Evolutionary conservation across 2,113 vertebrate species (phyloP), one percentile per base, ranked within the genome.

Genomic region (Ascaphus truei): DNA sequence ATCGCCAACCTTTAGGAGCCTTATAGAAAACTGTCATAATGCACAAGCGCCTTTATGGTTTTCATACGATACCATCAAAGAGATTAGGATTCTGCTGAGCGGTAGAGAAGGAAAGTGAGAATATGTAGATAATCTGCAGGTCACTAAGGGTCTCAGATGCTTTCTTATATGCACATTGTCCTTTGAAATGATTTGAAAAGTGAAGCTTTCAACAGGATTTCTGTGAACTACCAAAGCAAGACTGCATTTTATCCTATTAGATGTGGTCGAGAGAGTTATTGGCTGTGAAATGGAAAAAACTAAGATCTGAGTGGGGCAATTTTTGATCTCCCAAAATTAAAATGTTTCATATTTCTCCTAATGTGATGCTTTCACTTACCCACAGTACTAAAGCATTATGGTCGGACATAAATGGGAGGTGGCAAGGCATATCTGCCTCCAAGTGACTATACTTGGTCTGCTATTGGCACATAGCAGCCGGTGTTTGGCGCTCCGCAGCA

Each of bases 161-260:
- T 25, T 48, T 20, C 22, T 68, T 34, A 11, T 27, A 31, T 50
- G n/a, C 9, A 9, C 55, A 31, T 15, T 30, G 39, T 36, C 6
- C 31, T 69, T 69, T 69, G 66, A 69, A 50, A 69, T 60, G 23
- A 30, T 51, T 22, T 69, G 22, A 66, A 55, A 65, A 66, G 36
- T 53, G 33, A 29, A 33, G 66, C 55, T 60, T 60, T 60, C 30
- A 69, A 26, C 50, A 37, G 22, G 55, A 22, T 47, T 59, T 68
- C 66, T 59, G 55, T 50, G 30, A 56, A 10, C 9, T 37, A 34
- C 29, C 7, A 48, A 58, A 68, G 29, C 53, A 36, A 2, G 31
- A 15, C 22, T 15, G 7, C 27, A 43, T 59, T 50, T 66, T 51
- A 59, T 68, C 66, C 53, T 37, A 58, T 59, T 59, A 59, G 41